Conservation (phyloP, 1,140 invertebrate species). For the Musca domestica region DNA sequence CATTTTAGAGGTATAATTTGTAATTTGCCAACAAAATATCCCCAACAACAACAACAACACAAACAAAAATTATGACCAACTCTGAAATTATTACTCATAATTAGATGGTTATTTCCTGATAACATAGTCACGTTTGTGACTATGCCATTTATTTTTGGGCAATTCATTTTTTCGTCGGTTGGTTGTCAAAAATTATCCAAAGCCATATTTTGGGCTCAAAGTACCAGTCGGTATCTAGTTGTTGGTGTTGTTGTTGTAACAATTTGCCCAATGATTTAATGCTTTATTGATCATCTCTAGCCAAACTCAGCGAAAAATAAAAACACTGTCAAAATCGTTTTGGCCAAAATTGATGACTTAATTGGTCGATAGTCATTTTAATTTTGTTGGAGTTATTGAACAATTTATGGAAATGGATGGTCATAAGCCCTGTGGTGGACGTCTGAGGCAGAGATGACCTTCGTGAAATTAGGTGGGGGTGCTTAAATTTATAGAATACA, state of each 20-base stretch:
- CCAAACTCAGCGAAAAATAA: too few species aligned
- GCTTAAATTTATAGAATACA: background rate
- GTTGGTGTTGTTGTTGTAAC: background rate
- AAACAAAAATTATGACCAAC: conserved; percentile 1
- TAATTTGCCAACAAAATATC: too few species aligned
- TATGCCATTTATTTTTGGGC: conserved; percentile 6
- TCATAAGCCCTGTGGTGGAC: background rate
- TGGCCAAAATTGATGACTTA: conserved; percentile 17
- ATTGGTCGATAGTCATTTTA: conserved; percentile 10
- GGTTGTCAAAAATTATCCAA: too few species aligned
- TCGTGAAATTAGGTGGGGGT: background rate
- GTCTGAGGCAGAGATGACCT: background rate
- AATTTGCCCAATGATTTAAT: conserved; percentile 10
- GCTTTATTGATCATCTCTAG: background rate
- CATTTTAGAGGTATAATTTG: too few species aligned
- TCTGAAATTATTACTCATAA: conserved; percentile 19
- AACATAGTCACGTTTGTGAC: conserved; percentile 1
- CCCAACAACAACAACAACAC: too few species aligned
- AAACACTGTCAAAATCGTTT: background rate
- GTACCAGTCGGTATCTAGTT: too few species aligned
- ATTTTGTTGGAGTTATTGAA: background rate
- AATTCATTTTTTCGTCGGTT: background rate
- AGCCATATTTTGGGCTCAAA: too few species aligned
- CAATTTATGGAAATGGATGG: background rate
- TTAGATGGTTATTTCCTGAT: conserved; percentile 11